These are phyloP conservation scores for Thymelicus acteon DNA, from an alignment of 2,888 invertebrate genomes.

Conservation along the genomic window DNA sequence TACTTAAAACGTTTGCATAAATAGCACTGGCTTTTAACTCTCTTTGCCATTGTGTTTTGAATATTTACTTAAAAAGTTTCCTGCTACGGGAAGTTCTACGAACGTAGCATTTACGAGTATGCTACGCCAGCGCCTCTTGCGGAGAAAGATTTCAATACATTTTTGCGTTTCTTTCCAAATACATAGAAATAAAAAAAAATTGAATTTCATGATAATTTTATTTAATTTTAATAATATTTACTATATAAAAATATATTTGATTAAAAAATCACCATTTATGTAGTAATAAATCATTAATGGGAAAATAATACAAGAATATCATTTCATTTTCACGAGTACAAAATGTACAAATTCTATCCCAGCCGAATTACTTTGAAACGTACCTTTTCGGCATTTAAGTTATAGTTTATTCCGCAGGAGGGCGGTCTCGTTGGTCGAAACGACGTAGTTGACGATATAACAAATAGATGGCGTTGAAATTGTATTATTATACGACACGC, in stretches of 20 bases:
- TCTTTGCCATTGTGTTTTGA: not conserved
- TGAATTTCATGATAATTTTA: too few species aligned
- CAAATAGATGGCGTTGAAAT: slow-evolving; percentile 55
- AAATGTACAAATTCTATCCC: not conserved
- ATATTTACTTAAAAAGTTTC: slow-evolving; percentile 19
- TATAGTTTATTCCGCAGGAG: slow-evolving; percentile 48
- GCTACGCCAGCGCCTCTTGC: slow-evolving; percentile 50
- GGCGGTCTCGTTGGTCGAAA: slow-evolving; percentile 44
- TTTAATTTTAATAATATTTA: not conserved
- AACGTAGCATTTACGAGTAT: slow-evolving; percentile 8
- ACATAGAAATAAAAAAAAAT: too few species aligned
- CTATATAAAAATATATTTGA: not conserved
- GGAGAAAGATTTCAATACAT: slow-evolving; percentile 39
- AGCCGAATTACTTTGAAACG: slow-evolving; percentile 35
- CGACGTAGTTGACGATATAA: slow-evolving; percentile 44
- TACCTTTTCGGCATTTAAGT: slow-evolving; percentile 41
- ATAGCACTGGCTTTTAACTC: slow-evolving; percentile 20
- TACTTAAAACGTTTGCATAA: slow-evolving; percentile 20
- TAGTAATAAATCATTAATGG: too few species aligned
- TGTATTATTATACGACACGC: not conserved
- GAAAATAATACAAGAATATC: too few species aligned
- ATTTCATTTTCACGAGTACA: not conserved
- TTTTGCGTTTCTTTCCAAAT: not conserved
- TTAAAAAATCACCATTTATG: too few species aligned
- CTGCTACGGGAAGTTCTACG: slow-evolving; percentile 24